Conservation (phyloP, 2,113 vertebrate species). For the Cololabis saira region DNA sequence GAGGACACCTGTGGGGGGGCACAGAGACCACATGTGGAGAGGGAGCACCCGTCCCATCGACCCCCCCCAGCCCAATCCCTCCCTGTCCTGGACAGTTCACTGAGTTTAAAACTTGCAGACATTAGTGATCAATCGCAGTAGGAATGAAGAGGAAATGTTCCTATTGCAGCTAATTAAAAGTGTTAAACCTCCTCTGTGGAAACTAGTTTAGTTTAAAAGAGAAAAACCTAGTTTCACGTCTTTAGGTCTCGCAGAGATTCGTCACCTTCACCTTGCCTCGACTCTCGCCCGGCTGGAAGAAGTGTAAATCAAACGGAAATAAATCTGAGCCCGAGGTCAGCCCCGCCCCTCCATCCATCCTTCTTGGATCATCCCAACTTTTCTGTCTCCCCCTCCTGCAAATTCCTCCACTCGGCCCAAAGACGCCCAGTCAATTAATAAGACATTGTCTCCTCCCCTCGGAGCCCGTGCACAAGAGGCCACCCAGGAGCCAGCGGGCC, state of each 20-base stretch:
- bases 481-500: conserved; percentile 81
- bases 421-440: conserved; percentile 88
- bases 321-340: conserved; percentile 47
- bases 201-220: too few relatives aligned
- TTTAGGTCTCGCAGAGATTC: too few relatives aligned
- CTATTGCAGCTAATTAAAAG: too few relatives aligned
- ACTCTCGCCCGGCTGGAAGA: background rate
- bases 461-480: conserved; percentile 77
- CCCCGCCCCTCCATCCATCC: conserved; percentile 25
- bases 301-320: conserved; percentile 67
- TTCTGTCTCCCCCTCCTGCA: conserved; percentile 43
- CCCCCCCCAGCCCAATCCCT: background rate
- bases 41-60: conserved; percentile 27
- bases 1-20: conserved; percentile 69
- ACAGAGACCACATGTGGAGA: conserved; percentile 78
- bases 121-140: too few relatives aligned
- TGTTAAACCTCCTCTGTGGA: too few relatives aligned
- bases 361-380: conserved; percentile 35
- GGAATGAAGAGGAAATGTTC: too few relatives aligned
- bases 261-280: background rate
- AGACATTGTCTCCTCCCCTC: conserved; percentile 86
- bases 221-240: too few relatives aligned
- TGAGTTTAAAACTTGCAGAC: too few relatives aligned
- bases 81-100: conserved; percentile 43
- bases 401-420: conserved; percentile 81